Evolutionary conservation across 2,797 vertebrate species (phyloP).

Genomic region (Argya squamiceps): DNA sequence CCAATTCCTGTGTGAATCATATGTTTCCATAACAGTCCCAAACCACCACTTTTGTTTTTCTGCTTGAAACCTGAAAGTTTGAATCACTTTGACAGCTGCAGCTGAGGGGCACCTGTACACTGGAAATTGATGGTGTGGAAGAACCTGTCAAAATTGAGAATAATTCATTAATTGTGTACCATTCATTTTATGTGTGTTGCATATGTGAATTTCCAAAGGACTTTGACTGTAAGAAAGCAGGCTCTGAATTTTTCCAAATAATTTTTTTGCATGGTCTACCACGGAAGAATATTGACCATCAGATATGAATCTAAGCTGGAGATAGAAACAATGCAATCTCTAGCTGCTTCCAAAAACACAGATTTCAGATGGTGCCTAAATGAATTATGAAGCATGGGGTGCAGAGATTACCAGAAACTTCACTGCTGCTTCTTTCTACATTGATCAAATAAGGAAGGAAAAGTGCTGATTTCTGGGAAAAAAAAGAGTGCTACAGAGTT

Average conservation of each 20-base stretch:
- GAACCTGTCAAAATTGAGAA: neutral
- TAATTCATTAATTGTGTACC: neutral
- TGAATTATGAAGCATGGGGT: fast-evolving
- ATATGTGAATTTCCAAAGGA: neutral
- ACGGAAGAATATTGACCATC: neutral
- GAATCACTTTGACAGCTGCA: neutral
- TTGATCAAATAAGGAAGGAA: neutral
- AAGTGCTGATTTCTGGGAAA: neutral
- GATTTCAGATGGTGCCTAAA: neutral
- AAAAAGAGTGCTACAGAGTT: neutral
- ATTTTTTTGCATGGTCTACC: neutral
- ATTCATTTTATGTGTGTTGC: neutral
- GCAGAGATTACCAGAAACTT: neutral
- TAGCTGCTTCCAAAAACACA: neutral
- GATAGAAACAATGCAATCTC: neutral
- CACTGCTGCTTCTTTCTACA: neutral
- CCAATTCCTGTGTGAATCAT: neutral
- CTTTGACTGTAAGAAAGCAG: neutral
- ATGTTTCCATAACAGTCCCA: neutral
- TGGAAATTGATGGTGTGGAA: neutral
- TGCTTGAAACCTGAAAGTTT: neutral
- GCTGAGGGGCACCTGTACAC: neutral
- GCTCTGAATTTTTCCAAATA: neutral
- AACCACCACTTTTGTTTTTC: fast-evolving
- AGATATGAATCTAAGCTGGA: neutral